Base-by-base conservation (phyloP, 1,140 invertebrate genomes). In the Anastrepha obliqua region DNA sequence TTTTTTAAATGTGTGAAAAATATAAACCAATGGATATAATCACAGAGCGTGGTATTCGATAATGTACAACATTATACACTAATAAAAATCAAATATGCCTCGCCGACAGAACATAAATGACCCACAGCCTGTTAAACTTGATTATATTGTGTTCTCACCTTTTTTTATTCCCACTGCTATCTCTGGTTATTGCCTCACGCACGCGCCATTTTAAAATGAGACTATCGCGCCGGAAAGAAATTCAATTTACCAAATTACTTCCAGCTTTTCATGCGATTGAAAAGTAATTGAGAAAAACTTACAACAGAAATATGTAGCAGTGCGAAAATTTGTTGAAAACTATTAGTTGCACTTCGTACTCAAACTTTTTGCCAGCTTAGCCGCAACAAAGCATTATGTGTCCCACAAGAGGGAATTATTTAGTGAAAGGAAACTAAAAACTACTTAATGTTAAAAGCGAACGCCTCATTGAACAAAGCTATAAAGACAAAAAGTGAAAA, bases 211-310 rank as follows among this genome's bases (percentile, higher is more conserved):
- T 74, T 15, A 42, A 47, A 47, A 74, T 3, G 44, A 81, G 29
- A 55, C 55, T 9, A 58, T 20, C n/a, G 17, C 2, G 8, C 47
- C 47, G 74, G 20, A 81, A 81, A 17, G 47, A 81, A 74, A 55
- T 81, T 81, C 74, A 81, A 81, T 81, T 81, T 81, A 47, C 74
- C 5, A 81, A 81, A 81, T 81, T 81, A 81, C 74, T 81, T 81
- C 47, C 47, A 51, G 17, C 13, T 55, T 55, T 81, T 8, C 47
- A 7, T 81, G 42, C 64, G 47, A 81, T 81, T 81, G 74, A 81
- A 81, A 55, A 81, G 74, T 20, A 55, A 55, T 81, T 81, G 47
- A 7, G 20, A 81, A 58, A 81, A 81, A 55, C 74, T 55, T 17
- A 55, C 29, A 74, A 74, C n/a, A 4, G 70, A 17, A 81, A 81